A percentile compares a stretch with the other conserved stretches of the same genome.
Evolutionary conservation across 2,888 invertebrate genomes (phyloP).

Genomic region (Apotomis capreana): DNA sequence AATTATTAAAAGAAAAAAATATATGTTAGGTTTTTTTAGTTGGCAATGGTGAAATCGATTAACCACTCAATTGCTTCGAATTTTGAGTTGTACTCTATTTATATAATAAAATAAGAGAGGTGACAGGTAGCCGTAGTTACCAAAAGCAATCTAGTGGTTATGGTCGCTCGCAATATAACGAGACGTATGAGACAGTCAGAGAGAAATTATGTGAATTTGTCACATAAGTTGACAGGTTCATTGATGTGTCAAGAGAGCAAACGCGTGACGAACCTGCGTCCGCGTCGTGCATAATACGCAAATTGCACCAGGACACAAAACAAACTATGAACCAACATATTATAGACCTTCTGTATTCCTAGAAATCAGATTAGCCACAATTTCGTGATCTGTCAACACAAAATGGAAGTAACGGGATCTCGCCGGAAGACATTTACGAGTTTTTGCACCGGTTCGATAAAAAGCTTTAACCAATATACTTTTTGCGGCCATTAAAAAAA

Average conservation of each 20-base stretch:
- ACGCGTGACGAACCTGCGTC: slow-evolving; percentile 55
- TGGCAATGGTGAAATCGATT: slow-evolving; percentile 56
- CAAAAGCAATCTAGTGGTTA: too few relatives aligned
- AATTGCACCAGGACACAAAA: slow-evolving; percentile 50
- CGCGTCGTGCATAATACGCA: slow-evolving; percentile 65
- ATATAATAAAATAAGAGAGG: too few relatives aligned
- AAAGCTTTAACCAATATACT: slow-evolving; percentile 17
- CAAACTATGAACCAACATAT: not conserved
- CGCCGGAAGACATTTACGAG: slow-evolving; percentile 51
- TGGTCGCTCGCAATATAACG: slow-evolving; percentile 46
- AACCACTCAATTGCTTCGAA: too few relatives aligned
- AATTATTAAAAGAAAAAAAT: not conserved
- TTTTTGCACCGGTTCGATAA: slow-evolving; percentile 49
- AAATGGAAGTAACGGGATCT: slow-evolving; percentile 66
- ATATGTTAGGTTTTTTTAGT: too few relatives aligned
- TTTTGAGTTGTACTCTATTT: too few relatives aligned
- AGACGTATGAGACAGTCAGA: slow-evolving; percentile 36
- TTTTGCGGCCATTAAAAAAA: slow-evolving; percentile 32
- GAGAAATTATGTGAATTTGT: slow-evolving; percentile 55
- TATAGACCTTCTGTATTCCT: not conserved
- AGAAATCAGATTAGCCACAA: not conserved
- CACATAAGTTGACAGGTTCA: slow-evolving; percentile 57
- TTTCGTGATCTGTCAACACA: slow-evolving; percentile 49
- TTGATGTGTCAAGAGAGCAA: slow-evolving; percentile 51
- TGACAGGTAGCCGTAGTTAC: too few relatives aligned